phyloP scores from a whole-genome alignment of 2,888 invertebrate species.

The Creontiades dilutus region DNA sequence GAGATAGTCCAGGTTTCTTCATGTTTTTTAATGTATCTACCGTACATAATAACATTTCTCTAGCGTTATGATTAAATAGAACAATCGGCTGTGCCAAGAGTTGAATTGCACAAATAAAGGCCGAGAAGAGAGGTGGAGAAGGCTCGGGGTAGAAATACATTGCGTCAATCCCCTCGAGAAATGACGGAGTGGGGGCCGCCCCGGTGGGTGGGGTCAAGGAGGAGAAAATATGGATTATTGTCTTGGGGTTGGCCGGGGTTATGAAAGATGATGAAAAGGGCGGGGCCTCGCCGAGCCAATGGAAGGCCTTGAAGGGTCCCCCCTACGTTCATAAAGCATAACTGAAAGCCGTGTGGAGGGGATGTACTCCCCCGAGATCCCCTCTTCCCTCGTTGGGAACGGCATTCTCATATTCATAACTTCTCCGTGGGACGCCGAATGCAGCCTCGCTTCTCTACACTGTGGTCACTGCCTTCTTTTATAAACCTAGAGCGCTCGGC shows the following conservation, averaged over 20 bases:
- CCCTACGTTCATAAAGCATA: slow-evolving; percentile 69
- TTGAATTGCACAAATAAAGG: neutral
- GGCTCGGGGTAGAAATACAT: slow-evolving; percentile 46
- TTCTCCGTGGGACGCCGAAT: slow-evolving; percentile 1
- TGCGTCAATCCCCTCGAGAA: neutral
- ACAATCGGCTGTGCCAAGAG: no score
- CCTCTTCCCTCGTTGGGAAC: neutral
- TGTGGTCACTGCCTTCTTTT: neutral
- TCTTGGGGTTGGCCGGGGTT: slow-evolving; percentile 64
- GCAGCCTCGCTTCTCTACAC: no score
- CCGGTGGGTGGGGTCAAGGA: slow-evolving; percentile 53
- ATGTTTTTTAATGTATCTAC: no score
- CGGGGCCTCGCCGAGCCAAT: slow-evolving; percentile 51
- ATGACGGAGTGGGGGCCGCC: neutral
- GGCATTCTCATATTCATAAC: slow-evolving; percentile 68
- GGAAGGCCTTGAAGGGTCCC: slow-evolving; percentile 40
- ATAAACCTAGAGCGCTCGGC: neutral
- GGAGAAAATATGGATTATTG: slow-evolving; percentile 71
- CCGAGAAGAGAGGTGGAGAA: neutral
- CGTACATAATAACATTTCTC: no score
- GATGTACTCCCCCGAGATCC: slow-evolving; percentile 50
- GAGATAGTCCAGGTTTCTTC: no score
- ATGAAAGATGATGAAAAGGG: slow-evolving; percentile 72
- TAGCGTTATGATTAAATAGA: no score
- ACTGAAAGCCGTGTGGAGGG: slow-evolving; percentile 57